Base-by-base conservation (phyloP, 2,888 invertebrate species). In the Cephalotes varians region DNA sequence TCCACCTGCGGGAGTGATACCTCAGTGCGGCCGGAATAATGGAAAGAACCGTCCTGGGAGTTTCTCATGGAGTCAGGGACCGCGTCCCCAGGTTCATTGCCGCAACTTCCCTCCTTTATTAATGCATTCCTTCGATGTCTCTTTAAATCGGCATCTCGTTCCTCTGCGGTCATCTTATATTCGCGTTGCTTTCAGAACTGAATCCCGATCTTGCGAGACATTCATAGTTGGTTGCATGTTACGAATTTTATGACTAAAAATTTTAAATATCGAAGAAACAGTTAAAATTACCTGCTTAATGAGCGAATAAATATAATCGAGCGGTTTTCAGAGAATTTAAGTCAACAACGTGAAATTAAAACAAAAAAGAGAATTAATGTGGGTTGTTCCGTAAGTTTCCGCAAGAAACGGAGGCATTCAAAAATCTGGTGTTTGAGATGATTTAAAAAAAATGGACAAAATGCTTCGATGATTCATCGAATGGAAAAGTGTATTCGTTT, bases 31-130 rank as follows among this genome's bases (percentile, higher is more conserved):
- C 83, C 54, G 84, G 86, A 86, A 88, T 90, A 90, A 87, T 85
- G 91, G 87, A 92, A 91, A 92, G 91, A 91, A 90, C 82, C 86
- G 84, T 80, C 90, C 90, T 92, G 93, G 88, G 93, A 93, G 85
- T 89, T 93, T 93, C 93, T 88, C 93, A 92, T 91, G 91, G 74
- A 89, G 91, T 90, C 92, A 88, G 74, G 82, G 86, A 91, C 88
- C 90, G 69, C 85, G 71, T 85, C 83, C 74, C 82, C 89, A 90
- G 89, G 92, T 92, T 93, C 92, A 92, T 91, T 92, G 92, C 89
- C 91, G 89, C 84, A 81, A 77, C 83, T 82, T 82, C 64, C 74
- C 67, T 56, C 69, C 56, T 71, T 81, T 82, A 64, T 64, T 81
- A 69, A 79, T 60, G 51, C 74, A 47, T 71, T 64, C 71, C 60